Evolutionary conservation across 2,113 vertebrate genomes (phyloP).

Genomic region (Lampris megalopsis): DNA sequence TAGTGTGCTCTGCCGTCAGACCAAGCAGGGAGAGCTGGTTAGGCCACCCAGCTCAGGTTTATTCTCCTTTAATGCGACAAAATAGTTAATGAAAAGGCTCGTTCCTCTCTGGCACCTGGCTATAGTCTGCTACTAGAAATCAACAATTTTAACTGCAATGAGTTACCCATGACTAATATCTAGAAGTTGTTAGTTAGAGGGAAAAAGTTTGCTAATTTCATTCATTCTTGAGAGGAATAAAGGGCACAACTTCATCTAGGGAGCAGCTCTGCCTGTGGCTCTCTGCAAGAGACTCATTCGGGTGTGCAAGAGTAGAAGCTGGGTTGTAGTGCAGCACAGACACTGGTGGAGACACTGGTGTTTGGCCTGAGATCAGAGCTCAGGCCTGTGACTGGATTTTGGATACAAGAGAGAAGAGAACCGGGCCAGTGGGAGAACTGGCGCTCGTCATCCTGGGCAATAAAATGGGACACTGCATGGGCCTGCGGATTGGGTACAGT

Average conservation of each 20-base stretch:
- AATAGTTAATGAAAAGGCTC: slow-evolving; percentile 18
- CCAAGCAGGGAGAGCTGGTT: slow-evolving; percentile 38
- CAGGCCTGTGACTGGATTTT: slow-evolving; percentile 12
- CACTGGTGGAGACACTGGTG: neutral
- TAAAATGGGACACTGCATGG: slow-evolving; percentile 83
- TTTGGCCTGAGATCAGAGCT: neutral
- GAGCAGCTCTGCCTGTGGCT: neutral
- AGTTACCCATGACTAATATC: too few relatives aligned
- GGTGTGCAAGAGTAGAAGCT: slow-evolving; percentile 1
- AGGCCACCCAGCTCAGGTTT: slow-evolving; percentile 23
- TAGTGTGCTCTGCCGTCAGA: slow-evolving; percentile 20
- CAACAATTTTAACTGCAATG: neutral
- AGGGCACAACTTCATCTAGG: too few relatives aligned
- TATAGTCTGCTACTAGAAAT: slow-evolving; percentile 18
- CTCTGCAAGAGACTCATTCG: neutral
- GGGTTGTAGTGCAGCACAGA: neutral
- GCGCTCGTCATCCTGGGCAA: slow-evolving; percentile 77
- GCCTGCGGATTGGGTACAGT: slow-evolving; percentile 82
- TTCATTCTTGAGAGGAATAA: too few relatives aligned
- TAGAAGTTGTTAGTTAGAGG: neutral
- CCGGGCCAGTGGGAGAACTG: slow-evolving; percentile 67
- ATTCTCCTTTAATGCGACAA: neutral
- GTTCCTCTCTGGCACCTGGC: slow-evolving; percentile 38
- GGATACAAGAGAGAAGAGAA: slow-evolving; percentile 35
- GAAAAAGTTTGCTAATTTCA: neutral